phyloP scores from a whole-genome alignment of 2,113 vertebrate species.

The Cranoglanis bouderius region DNA sequence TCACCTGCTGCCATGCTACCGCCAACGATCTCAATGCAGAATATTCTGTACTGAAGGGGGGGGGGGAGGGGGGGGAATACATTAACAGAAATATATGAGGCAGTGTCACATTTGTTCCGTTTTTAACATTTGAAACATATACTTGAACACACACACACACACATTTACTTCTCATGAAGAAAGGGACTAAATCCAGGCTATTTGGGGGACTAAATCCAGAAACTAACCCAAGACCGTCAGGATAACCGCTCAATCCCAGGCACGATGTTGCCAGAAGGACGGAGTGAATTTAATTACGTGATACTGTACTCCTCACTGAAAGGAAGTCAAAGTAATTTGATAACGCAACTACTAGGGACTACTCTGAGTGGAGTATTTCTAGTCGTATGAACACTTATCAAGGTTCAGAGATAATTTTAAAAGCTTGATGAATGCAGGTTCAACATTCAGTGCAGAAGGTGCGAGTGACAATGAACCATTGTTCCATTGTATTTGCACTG shows the following conservation, averaged over 20 bases:
- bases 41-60: conserved; percentile 44
- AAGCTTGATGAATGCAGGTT: too few species aligned
- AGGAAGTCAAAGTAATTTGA: too few species aligned
- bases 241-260: not conserved
- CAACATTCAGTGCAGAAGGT: not conserved
- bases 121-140: not conserved
- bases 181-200: not conserved
- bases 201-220: too few species aligned
- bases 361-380: not conserved
- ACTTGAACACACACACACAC: not conserved
- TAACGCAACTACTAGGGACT: too few species aligned
- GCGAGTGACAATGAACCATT: not conserved
- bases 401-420: too few species aligned
- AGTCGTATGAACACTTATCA: too few species aligned
- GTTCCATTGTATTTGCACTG: too few species aligned
- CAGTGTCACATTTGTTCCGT: not conserved
- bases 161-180: not conserved
- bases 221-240: not conserved
- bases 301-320: too few species aligned
- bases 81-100: conserved; percentile 6
- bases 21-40: conserved; percentile 33
- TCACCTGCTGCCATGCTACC: conserved; percentile 69
- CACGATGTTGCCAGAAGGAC: not conserved
- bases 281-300: not conserved
- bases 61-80: too few species aligned